Evolutionary conservation across 2,797 vertebrate genomes (phyloP).

Genomic region (Carduelis carduelis): DNA sequence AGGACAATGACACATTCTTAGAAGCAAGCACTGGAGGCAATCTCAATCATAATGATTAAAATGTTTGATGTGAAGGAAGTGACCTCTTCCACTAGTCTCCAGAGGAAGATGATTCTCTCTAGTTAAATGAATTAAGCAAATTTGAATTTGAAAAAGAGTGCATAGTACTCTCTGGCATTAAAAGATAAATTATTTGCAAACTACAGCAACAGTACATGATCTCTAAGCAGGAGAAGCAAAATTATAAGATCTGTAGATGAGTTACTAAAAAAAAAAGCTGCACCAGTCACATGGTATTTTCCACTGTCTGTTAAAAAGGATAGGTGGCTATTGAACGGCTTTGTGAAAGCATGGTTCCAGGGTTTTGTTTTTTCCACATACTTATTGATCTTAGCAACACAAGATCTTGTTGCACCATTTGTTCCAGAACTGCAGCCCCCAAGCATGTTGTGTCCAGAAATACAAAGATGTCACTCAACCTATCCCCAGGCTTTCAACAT

Average conservation of each 20-base stretch:
- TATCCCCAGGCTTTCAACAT: neutral
- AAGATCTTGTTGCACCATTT: neutral
- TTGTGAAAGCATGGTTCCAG: neutral
- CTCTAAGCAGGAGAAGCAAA: neutral
- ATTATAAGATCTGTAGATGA: neutral
- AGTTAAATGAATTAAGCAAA: slow-evolving; percentile 1
- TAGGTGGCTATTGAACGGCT: neutral
- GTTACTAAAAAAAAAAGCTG: neutral
- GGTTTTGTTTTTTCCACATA: neutral
- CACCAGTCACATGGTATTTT: neutral
- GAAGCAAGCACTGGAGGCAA: neutral
- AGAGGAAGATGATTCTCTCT: neutral
- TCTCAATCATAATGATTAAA: neutral
- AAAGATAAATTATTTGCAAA: neutral
- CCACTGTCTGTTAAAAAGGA: neutral
- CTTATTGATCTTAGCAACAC: neutral
- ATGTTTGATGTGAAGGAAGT: neutral
- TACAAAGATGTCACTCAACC: neutral
- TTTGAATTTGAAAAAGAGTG: neutral
- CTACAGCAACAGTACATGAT: neutral
- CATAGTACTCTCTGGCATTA: neutral
- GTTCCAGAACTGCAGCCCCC: neutral
- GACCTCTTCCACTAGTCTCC: neutral
- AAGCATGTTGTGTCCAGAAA: neutral
- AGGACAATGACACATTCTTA: neutral